phyloP scores from a whole-genome alignment of 2,797 vertebrate species.

The Psittacula derbiana region DNA sequence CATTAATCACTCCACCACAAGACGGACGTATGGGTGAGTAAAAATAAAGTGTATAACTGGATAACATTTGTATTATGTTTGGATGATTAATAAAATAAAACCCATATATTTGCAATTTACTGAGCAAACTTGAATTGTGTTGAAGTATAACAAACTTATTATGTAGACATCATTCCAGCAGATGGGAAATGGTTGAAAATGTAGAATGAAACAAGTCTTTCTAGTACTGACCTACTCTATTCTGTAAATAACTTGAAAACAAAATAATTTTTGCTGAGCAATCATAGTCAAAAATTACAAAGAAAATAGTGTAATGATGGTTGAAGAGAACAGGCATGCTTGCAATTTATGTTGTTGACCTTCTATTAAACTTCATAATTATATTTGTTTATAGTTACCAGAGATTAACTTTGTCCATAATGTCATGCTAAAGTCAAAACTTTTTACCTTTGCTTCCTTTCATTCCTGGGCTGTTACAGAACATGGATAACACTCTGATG shows the following conservation, averaged over 20 bases:
- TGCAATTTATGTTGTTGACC: background rate
- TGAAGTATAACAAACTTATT: background rate
- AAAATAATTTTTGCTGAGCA: background rate
- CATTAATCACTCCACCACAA: constrained; percentile 83
- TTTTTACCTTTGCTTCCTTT: background rate
- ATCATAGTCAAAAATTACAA: background rate
- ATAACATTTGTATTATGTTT: background rate
- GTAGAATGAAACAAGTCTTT: background rate
- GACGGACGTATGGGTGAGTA: constrained; percentile 85
- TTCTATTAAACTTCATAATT: background rate
- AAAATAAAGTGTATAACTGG: background rate
- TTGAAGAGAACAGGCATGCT: background rate
- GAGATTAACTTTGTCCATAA: background rate
- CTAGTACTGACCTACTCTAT: background rate
- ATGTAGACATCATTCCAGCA: background rate
- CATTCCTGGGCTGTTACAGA: background rate
- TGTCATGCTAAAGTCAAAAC: background rate
- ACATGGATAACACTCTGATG: background rate
- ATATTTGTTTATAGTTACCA: background rate
- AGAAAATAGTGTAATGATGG: background rate
- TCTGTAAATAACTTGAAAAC: background rate
- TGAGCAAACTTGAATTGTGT: background rate
- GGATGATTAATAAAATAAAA: background rate
- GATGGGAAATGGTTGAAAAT: background rate
- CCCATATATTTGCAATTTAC: background rate